These are phyloP conservation scores for Microtus oregoni DNA, from an alignment of 2,113 vertebrate genomes.

Conservation along the genomic window DNA sequence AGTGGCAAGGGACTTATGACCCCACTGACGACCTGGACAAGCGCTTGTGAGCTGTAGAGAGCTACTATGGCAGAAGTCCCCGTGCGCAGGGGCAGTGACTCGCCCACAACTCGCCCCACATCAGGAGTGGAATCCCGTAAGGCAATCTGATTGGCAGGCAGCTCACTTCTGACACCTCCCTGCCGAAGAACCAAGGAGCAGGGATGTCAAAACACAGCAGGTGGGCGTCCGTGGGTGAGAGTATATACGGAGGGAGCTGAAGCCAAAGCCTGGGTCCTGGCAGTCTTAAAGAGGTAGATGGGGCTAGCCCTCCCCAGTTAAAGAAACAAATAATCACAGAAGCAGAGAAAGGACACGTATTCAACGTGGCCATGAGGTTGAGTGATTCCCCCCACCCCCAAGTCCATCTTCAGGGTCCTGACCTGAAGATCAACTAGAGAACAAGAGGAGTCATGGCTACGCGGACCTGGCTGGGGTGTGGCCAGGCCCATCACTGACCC, in stretches of 20 bases:
- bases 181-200: neutral
- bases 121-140: conserved; percentile 5
- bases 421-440: neutral
- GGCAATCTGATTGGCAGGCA: conserved; percentile 53
- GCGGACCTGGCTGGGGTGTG: neutral
- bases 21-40: rapidly evolving
- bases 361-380: neutral
- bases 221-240: neutral
- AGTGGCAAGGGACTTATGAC: neutral
- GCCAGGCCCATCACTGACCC: neutral
- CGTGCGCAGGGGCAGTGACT: conserved; percentile 40
- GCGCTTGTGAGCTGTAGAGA: neutral
- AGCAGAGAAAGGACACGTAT: neutral
- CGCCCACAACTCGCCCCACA: neutral
- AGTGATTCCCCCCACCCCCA: neutral
- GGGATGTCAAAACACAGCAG: neutral
- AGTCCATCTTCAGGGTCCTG: neutral
- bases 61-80: neutral
- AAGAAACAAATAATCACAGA: neutral
- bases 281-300: neutral
- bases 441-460: neutral
- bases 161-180: neutral
- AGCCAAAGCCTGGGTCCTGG: neutral
- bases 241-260: neutral
- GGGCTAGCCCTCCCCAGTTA: neutral